A percentile compares a stretch with the other conserved stretches of the same genome.
phyloP scores from a whole-genome alignment of 2,113 vertebrate genomes.

The Vidua chalybeata region DNA sequence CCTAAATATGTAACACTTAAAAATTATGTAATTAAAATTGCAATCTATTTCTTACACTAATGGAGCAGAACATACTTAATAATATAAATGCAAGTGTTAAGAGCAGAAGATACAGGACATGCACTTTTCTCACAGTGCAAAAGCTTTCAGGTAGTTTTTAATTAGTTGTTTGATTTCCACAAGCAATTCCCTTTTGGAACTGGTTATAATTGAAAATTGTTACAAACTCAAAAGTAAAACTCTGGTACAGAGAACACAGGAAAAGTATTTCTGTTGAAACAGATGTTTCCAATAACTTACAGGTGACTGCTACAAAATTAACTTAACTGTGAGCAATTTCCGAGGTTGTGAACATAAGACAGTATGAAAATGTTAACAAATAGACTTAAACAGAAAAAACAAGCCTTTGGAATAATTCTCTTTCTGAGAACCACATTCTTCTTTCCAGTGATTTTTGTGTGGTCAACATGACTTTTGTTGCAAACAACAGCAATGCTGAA shows the following conservation, averaged over 20 bases:
- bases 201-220: constrained; percentile 6
- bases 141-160: neutral
- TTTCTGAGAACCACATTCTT: neutral
- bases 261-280: neutral
- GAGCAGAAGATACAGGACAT: neutral
- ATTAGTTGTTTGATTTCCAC: neutral
- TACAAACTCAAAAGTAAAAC: constrained; percentile 21
- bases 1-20: neutral
- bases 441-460: neutral
- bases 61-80: neutral
- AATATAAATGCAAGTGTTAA: constrained; percentile 27
- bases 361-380: neutral
- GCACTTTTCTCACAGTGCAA: neutral
- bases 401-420: neutral
- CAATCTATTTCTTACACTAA: constrained; percentile 31
- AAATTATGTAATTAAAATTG: constrained; percentile 20
- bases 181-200: constrained; percentile 20
- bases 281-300: neutral
- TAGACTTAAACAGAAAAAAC: neutral
- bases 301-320: constrained; percentile 14
- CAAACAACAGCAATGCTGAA: neutral
- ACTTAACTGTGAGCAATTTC: constrained; percentile 10
- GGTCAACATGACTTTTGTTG: neutral
- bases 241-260: neutral
- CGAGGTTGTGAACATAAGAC: neutral